These are phyloP conservation scores for Larimichthys polyactis DNA, from an alignment of 2,113 vertebrate genomes.

Conservation along the genomic window DNA sequence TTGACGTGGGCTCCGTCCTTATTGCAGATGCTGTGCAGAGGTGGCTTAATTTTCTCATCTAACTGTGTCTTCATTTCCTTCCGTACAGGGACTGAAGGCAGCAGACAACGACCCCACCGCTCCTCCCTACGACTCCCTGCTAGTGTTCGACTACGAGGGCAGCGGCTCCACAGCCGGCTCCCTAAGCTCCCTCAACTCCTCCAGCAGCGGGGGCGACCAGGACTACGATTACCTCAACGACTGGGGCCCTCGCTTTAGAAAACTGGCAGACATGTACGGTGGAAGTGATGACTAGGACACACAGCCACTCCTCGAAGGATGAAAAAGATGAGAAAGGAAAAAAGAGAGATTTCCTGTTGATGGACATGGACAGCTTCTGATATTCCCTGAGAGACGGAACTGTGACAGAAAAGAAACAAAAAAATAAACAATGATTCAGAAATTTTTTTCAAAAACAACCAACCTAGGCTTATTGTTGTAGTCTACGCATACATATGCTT, in stretches of 20 bases:
- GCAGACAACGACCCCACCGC: constrained; percentile 97
- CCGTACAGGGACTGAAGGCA: constrained; percentile 93
- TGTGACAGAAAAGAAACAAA: constrained; percentile 70
- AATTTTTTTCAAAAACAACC: constrained; percentile 81
- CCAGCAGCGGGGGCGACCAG: constrained; percentile 97
- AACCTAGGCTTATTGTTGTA: constrained; percentile 98
- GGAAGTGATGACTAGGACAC: constrained; percentile 92
- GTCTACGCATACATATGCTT: constrained; percentile 97
- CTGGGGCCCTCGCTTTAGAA: constrained; percentile 98
- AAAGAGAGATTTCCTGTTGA: constrained; percentile 69
- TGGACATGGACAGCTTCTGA: constrained; percentile 91
- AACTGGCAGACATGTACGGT: constrained; percentile 99
- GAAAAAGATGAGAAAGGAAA: constrained; percentile 41
- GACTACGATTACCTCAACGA: constrained; percentile 99
- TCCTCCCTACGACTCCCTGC: constrained; percentile 96
- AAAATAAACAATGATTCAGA: constrained; percentile 72
- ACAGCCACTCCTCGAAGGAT: constrained; percentile 39
- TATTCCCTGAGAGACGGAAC: constrained; percentile 88
- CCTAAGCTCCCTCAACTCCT: constrained; percentile 97
- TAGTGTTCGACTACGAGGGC: constrained; percentile 99
- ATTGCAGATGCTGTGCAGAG: constrained; percentile 24
- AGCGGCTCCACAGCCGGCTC: constrained; percentile 97
- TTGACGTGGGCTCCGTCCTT: constrained; percentile 29
- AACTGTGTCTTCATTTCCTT: constrained; percentile 32
- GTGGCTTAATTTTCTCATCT: constrained; percentile 53